Evolutionary conservation across 2,888 invertebrate species (phyloP).

Genomic region (Lagria hirta): DNA sequence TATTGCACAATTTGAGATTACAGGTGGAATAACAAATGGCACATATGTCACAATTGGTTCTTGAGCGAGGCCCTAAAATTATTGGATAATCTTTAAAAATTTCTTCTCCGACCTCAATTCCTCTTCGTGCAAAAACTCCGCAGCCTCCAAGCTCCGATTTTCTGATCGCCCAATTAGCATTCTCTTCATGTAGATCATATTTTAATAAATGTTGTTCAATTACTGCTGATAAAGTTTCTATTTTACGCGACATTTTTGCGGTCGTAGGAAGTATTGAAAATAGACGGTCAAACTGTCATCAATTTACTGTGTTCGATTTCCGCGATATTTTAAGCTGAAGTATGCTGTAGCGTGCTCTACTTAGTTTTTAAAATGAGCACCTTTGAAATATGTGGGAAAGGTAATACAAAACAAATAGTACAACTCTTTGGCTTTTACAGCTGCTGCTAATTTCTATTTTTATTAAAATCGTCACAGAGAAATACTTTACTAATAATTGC

Average conservation of each 20-base stretch:
- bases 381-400: no score
- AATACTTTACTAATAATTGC: no score
- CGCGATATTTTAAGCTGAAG: no score
- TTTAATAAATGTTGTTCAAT: constrained; percentile 10
- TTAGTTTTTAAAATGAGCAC: no score
- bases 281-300: no score
- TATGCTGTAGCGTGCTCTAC: no score
- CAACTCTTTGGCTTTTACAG: no score
- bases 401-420: no score
- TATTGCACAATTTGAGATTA: constrained; percentile 56
- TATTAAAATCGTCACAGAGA: no score
- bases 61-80: constrained; percentile 68
- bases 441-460: no score
- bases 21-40: constrained; percentile 63
- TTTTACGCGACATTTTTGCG: constrained; percentile 14
- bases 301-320: no score
- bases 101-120: constrained; percentile 67
- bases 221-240: constrained; percentile 4
- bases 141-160: constrained; percentile 67
- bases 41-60: constrained; percentile 61
- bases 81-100: constrained; percentile 72
- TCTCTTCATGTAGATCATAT: constrained; percentile 20
- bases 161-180: constrained; percentile 62
- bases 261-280: no score
- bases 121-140: constrained; percentile 69